phyloP scores from a whole-genome alignment of 92 coral and sea anemone species.

The Palythoa heliodiscus region DNA sequence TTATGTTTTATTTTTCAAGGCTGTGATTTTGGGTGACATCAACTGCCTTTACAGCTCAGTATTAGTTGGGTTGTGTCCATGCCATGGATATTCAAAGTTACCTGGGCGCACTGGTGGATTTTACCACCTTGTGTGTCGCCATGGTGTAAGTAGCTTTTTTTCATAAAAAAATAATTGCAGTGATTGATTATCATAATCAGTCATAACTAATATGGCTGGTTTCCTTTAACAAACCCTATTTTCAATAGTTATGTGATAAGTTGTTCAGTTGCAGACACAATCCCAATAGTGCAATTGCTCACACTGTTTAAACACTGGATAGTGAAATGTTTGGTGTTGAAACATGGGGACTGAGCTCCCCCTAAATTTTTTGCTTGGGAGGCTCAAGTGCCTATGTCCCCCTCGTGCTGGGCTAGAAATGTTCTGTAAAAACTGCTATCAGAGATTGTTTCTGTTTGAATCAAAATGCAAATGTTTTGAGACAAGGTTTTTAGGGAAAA shows the following conservation, averaged over 20 bases:
- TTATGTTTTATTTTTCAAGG: constrained; percentile 28
- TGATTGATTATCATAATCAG: not conserved
- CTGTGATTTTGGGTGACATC: constrained; percentile 22
- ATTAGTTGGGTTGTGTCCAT: constrained; percentile 25
- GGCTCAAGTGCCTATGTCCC: not conserved
- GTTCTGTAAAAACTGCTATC: not conserved
- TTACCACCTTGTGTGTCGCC: constrained; percentile 47
- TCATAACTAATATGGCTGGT: not conserved
- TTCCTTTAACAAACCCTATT: not conserved
- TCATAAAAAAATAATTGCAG: not conserved
- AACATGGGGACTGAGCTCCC: constrained; percentile 6
- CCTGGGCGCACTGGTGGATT: constrained; percentile 45
- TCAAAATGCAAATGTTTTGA: too few relatives aligned
- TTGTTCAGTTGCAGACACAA: not conserved
- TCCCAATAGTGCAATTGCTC: not conserved
- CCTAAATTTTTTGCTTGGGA: not conserved
- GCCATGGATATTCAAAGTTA: constrained; percentile 47
- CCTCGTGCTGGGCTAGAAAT: not conserved
- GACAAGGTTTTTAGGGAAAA: too few relatives aligned
- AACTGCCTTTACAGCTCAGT: constrained; percentile 20
- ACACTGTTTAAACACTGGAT: not conserved
- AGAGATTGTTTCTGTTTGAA: too few relatives aligned
- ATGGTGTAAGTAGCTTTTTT: constrained; percentile 37
- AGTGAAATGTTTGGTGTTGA: not conserved
- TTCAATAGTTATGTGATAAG: not conserved